Percentiles rank a stretch among this genome's conserved stretches.
Conservation (phyloP, 1,140 invertebrate species). For the Acromyrmex heyeri region DNA sequence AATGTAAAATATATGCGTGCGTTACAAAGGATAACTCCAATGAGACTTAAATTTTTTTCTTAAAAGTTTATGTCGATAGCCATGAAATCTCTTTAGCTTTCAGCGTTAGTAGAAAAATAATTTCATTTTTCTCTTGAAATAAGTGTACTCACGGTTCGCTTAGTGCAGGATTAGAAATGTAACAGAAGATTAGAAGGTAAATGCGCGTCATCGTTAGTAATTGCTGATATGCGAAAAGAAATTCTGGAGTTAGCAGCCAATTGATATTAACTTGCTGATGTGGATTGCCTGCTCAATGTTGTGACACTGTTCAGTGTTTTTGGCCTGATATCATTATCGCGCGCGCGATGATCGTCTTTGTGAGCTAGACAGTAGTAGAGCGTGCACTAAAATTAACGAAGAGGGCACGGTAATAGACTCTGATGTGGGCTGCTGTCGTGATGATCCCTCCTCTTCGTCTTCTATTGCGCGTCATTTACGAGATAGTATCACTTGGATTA, state of each 20-base stretch:
- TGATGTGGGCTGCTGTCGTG: conserved; percentile 12
- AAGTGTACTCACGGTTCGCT: conserved; percentile 30
- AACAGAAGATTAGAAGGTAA: conserved; percentile 15
- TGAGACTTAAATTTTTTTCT: neutral
- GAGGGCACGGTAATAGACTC: conserved; percentile 6
- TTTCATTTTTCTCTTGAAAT: neutral
- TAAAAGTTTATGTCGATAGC: too few relatives aligned
- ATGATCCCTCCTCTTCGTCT: conserved; percentile 17
- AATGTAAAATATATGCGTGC: neutral
- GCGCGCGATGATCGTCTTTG: conserved; percentile 8
- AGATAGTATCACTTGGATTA: too few relatives aligned
- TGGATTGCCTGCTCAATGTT: neutral
- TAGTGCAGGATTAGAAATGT: neutral
- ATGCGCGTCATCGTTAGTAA: conserved; percentile 16
- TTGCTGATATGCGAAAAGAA: neutral
- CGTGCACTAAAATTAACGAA: conserved; percentile 52
- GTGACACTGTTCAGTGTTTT: conserved; percentile 35
- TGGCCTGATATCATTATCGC: conserved; percentile 39
- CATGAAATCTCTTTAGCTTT: too few relatives aligned
- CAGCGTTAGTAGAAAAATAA: neutral
- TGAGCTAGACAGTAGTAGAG: conserved; percentile 30
- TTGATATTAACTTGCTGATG: neutral
- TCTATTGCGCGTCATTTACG: conserved; percentile 9
- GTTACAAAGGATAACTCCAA: neutral
- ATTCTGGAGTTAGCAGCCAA: neutral